These are phyloP conservation scores for Lumbricus terrestris DNA, from an alignment of 2,888 invertebrate genomes.

Conservation along the genomic window DNA sequence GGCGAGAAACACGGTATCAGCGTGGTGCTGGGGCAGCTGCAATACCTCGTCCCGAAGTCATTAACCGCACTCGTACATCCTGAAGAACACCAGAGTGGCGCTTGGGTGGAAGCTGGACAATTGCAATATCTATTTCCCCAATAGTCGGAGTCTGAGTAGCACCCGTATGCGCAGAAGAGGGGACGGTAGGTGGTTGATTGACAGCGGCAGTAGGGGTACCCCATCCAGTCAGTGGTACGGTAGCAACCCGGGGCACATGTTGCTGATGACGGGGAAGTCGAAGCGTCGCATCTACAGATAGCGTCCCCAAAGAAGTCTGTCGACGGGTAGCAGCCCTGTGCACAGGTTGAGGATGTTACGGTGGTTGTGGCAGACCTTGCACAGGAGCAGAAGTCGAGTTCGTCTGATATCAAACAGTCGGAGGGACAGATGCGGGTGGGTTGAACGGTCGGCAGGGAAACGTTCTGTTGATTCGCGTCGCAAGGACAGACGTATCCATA, in stretches of 20 bases:
- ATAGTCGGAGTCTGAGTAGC: background rate
- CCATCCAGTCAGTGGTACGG: background rate
- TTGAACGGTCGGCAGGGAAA: background rate
- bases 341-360: background rate
- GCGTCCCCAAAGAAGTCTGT: background rate
- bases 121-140: background rate
- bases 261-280: background rate
- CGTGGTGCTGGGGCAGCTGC: background rate
- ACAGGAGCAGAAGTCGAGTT: background rate
- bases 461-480: background rate
- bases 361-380: background rate
- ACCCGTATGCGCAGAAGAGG: background rate
- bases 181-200: background rate
- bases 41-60: background rate
- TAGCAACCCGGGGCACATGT: background rate
- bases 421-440: background rate
- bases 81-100: background rate
- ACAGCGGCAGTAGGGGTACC: background rate
- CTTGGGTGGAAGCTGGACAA: background rate
- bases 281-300: background rate
- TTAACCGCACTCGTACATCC: background rate
- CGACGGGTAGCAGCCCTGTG: background rate
- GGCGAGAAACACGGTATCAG: background rate
- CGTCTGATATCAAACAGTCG: background rate
- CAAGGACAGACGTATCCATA: slow-evolving; percentile 3